phyloP scores from a whole-genome alignment of 2,113 vertebrate species.

The Leptocoma aspasia region DNA sequence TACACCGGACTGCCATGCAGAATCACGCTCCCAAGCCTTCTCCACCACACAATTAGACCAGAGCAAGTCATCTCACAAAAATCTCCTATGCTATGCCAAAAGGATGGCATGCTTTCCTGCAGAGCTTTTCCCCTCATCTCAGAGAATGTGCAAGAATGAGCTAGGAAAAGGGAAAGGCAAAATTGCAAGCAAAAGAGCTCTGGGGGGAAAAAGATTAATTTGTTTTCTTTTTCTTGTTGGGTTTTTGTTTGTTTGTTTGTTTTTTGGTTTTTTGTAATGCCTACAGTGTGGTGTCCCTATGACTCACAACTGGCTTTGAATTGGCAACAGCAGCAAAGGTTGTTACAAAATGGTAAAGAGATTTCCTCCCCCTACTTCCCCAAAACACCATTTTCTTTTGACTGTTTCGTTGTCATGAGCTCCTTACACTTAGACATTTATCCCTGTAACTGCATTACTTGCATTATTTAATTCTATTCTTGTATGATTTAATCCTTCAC shows the following conservation, averaged over 20 bases:
- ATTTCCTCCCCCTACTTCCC: neutral
- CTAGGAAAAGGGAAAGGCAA: neutral
- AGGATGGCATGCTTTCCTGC: neutral
- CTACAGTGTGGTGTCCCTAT: neutral
- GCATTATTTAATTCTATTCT: neutral
- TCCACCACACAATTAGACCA: neutral
- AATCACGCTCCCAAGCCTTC: neutral
- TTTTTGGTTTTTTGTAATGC: neutral
- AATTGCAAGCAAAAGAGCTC: neutral
- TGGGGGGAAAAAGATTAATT: accelerated
- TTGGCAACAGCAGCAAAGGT: neutral
- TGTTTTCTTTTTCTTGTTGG: neutral
- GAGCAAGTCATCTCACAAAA: neutral
- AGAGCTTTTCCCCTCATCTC: neutral
- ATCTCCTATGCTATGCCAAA: neutral
- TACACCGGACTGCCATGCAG: neutral
- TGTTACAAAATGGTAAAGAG: neutral
- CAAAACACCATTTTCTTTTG: neutral
- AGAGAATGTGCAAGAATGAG: neutral
- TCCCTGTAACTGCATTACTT: neutral
- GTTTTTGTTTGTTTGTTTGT: neutral
- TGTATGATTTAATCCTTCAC: neutral
- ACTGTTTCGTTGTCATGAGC: neutral
- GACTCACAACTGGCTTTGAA: neutral
- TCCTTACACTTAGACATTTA: neutral